Conservation (phyloP, 2,113 vertebrate genomes). For the Fregetta grallaria region DNA sequence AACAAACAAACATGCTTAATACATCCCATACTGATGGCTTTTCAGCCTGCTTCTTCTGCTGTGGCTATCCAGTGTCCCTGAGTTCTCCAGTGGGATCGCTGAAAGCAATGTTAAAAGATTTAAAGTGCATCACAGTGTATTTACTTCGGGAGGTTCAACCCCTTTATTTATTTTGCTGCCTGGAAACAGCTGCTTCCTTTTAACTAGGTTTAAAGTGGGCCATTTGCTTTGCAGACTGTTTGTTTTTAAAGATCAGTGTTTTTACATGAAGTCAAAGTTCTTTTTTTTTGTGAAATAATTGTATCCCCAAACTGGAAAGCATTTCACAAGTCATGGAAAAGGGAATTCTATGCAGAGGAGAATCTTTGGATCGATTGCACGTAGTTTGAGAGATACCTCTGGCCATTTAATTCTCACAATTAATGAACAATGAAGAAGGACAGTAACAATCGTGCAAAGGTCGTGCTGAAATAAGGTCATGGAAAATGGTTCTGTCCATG, state of each 20-base stretch:
- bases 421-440: neutral
- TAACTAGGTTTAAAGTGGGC: neutral
- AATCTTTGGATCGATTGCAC: neutral
- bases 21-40: neutral
- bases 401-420: neutral
- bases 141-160: neutral
- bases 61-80: neutral
- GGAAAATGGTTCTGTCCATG: neutral
- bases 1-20: neutral
- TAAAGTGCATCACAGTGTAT: neutral
- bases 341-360: neutral
- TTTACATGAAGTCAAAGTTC: neutral
- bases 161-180: slow-evolving; percentile 15
- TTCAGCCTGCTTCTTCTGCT: slow-evolving; percentile 28
- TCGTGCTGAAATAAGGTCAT: neutral
- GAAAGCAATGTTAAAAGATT: neutral
- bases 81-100: neutral
- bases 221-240: neutral
- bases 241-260: neutral
- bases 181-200: slow-evolving; percentile 20
- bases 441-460: neutral
- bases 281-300: neutral
- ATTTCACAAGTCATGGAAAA: neutral
- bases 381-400: neutral
- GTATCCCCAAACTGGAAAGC: neutral